phyloP scores from a whole-genome alignment of 1,140 invertebrate species.

The Rhyzopertha dominica region DNA sequence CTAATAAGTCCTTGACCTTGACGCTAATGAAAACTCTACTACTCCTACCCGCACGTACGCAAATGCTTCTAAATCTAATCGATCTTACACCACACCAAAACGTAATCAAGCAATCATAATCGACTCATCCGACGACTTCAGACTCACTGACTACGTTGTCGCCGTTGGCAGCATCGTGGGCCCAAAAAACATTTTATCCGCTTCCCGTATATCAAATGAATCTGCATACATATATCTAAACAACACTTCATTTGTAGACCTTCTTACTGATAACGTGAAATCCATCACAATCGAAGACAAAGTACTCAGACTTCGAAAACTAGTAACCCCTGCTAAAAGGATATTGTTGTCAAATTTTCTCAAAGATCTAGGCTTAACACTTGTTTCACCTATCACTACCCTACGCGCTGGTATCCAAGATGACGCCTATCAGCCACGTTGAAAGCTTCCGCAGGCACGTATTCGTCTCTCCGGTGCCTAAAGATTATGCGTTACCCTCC shows the following conservation, averaged over 20 bases:
- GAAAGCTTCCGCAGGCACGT: too few species aligned
- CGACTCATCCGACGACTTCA: slow-evolving; percentile 5
- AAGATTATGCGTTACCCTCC: too few species aligned
- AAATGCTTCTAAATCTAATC: slow-evolving; percentile 2
- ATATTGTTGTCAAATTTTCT: slow-evolving; percentile 9
- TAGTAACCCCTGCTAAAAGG: slow-evolving; percentile 5
- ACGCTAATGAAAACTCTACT: background rate
- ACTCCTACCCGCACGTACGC: background rate
- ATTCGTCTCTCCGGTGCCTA: too few species aligned
- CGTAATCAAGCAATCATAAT: slow-evolving; percentile 8
- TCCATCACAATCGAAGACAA: background rate
- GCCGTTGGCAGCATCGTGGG: slow-evolving; percentile 7
- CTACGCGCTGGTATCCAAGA: slow-evolving; percentile 2
- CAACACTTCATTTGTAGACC: slow-evolving; percentile 6
- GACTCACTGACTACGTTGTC: slow-evolving; percentile 8
- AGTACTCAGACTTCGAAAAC: slow-evolving; percentile 3
- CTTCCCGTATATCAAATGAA: slow-evolving; percentile 42
- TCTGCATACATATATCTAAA: slow-evolving; percentile 35
- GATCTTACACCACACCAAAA: background rate
- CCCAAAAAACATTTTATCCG: slow-evolving; percentile 12
- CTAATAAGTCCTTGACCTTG: too few species aligned
- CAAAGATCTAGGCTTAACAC: slow-evolving; percentile 3
- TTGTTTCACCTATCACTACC: slow-evolving; percentile 5
- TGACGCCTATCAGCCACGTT: slow-evolving; percentile 8
- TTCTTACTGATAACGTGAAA: background rate